Conservation (phyloP, 2,888 invertebrate species). For the Xylota segnis region DNA sequence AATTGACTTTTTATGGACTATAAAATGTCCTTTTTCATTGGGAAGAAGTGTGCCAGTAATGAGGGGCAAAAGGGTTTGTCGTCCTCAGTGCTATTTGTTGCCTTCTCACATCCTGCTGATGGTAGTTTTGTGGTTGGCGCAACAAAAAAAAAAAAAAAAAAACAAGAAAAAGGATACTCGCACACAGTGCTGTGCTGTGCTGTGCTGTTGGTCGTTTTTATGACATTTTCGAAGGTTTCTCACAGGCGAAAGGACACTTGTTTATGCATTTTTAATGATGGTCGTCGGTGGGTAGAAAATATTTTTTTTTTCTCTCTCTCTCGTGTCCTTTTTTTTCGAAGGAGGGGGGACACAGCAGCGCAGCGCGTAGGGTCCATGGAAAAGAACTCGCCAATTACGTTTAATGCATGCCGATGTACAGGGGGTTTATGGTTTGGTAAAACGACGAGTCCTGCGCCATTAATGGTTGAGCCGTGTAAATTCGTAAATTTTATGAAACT, state of each 20-base stretch:
- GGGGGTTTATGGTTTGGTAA: slow-evolving; percentile 30
- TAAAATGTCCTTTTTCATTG: slow-evolving; percentile 76
- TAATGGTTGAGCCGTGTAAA: slow-evolving; percentile 32
- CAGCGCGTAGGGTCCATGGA: background rate
- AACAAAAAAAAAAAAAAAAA: background rate
- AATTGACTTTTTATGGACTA: slow-evolving; percentile 77
- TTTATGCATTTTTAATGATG: slow-evolving; percentile 77
- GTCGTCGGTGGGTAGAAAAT: slow-evolving; percentile 46
- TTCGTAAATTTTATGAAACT: slow-evolving; percentile 47
- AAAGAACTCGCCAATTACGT: slow-evolving; percentile 55
- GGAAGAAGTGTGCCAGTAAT: slow-evolving; percentile 76
- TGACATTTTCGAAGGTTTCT: slow-evolving; percentile 65
- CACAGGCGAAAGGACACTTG: slow-evolving; percentile 71
- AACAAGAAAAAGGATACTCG: slow-evolving; percentile 48
- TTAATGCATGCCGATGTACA: slow-evolving; percentile 54
- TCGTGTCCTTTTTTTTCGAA: slow-evolving; percentile 8
- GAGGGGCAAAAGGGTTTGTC: slow-evolving; percentile 69
- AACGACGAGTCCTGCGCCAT: slow-evolving; percentile 23
- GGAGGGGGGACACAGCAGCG: slow-evolving; percentile 11
- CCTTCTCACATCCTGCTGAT: slow-evolving; percentile 55
- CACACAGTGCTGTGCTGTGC: slow-evolving; percentile 27
- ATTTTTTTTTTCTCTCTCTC: slow-evolving; percentile 23
- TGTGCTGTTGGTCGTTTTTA: slow-evolving; percentile 60
- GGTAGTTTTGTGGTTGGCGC: slow-evolving; percentile 60
- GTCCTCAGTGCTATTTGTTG: slow-evolving; percentile 25